Percentiles rank a stretch among this genome's conserved stretches.
Evolutionary conservation across 2,797 vertebrate species (phyloP).

Genomic region (Gobionotothen gibberifrons): DNA sequence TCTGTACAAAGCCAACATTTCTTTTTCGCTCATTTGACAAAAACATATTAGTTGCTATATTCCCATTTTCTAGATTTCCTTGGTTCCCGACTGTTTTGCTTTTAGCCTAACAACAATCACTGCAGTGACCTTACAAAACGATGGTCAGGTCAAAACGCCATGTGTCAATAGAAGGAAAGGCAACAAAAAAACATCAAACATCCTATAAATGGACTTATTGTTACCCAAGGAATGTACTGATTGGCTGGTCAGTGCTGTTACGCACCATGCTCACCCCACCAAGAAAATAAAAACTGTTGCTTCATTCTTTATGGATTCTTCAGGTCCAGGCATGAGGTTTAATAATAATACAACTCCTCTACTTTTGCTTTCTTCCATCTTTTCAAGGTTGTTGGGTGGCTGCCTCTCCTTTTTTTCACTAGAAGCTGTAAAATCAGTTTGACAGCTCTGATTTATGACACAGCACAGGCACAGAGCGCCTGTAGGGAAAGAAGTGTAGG

Average conservation of each 20-base stretch:
- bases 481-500: slow-evolving; percentile 60
- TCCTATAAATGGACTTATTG: neutral
- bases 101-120: neutral
- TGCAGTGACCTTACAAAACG: neutral
- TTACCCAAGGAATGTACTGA: neutral
- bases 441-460: slow-evolving; percentile 84
- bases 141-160: neutral
- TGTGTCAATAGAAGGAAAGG: neutral
- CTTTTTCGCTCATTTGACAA: neutral
- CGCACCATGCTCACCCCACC: slow-evolving; percentile 5
- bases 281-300: slow-evolving; percentile 32
- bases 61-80: too few species aligned
- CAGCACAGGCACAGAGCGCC: slow-evolving; percentile 67
- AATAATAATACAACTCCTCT: slow-evolving; percentile 62
- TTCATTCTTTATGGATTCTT: slow-evolving; percentile 49
- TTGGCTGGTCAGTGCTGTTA: neutral
- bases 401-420: slow-evolving; percentile 73
- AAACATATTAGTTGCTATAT: neutral
- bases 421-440: slow-evolving; percentile 78
- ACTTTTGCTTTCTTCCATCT: slow-evolving; percentile 68
- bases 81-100: neutral
- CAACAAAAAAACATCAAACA: neutral
- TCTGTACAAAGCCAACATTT: neutral
- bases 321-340: slow-evolving; percentile 57
- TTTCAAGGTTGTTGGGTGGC: slow-evolving; percentile 80